phyloP scores from a whole-genome alignment of 2,113 vertebrate species.

The Sisor rabdophorus region DNA sequence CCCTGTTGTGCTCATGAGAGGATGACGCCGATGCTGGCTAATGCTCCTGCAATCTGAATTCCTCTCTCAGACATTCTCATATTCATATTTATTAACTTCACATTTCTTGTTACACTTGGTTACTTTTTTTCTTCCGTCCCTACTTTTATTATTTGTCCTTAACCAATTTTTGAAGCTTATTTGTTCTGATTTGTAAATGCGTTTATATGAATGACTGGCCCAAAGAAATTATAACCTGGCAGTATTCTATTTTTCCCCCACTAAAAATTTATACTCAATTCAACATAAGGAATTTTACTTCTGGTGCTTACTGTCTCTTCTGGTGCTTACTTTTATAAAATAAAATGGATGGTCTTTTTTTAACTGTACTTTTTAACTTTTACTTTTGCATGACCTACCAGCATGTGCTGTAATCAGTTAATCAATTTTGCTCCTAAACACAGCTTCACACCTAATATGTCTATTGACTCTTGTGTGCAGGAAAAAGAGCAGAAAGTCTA shows the following conservation, averaged over 20 bases:
- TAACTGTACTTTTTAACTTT: no score
- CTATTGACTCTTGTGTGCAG: neutral
- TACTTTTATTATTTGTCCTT: neutral
- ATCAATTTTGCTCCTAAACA: neutral
- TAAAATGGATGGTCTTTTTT: no score
- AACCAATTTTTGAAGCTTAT: neutral
- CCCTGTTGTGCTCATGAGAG: conserved; percentile 41
- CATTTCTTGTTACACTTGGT: neutral
- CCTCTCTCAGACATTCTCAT: neutral
- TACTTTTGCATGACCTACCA: neutral
- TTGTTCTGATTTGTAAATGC: conserved; percentile 3
- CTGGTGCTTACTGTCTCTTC: no score
- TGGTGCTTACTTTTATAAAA: no score
- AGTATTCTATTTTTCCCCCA: neutral
- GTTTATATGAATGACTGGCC: neutral
- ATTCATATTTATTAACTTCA: neutral
- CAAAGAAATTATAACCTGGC: neutral
- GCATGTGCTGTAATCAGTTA: neutral
- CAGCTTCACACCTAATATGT: neutral
- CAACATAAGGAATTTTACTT: neutral
- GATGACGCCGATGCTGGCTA: conserved; percentile 9
- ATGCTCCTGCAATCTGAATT: conserved; percentile 4
- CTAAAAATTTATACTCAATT: neutral
- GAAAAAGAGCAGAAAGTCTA: conserved; percentile 21
- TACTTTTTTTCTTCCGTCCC: neutral